These are phyloP conservation scores for Oreocharis arfaki DNA, from an alignment of 2,113 vertebrate genomes.

Conservation along the genomic window DNA sequence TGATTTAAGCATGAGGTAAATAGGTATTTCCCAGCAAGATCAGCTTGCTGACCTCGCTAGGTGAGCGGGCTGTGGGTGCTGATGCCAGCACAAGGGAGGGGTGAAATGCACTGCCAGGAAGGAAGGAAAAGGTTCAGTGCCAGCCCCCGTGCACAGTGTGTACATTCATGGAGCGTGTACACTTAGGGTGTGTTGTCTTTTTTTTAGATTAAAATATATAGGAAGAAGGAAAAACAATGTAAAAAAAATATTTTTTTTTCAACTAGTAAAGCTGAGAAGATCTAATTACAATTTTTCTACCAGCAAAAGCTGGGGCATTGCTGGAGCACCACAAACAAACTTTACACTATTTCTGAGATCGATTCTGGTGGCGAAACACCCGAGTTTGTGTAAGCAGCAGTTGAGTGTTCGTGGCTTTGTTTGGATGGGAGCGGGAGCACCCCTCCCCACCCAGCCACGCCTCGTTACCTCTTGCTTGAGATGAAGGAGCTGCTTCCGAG, in stretches of 20 bases:
- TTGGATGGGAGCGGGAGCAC: not conserved
- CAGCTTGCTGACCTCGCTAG: not conserved
- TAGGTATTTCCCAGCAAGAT: not conserved
- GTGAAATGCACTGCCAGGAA: not conserved
- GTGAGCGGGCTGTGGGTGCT: not conserved
- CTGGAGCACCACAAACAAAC: not conserved
- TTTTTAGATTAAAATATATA: not conserved
- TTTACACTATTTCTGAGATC: not conserved
- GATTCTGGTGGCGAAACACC: not conserved
- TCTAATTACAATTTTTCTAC: not conserved
- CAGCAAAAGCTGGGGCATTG: not conserved
- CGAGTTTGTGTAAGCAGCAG: not conserved
- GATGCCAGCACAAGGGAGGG: not conserved
- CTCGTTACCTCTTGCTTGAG: conserved; percentile 82
- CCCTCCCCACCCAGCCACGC: not conserved
- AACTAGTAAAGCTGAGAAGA: not conserved
- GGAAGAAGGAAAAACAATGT: not conserved
- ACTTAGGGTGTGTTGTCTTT: not conserved
- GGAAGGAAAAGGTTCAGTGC: not conserved
- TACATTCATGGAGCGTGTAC: not conserved
- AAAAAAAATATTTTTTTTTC: fast-evolving
- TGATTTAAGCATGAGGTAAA: not conserved
- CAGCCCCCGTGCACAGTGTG: not conserved
- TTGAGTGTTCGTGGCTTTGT: not conserved
- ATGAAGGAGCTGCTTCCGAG: conserved; percentile 80